A percentile compares a stretch with the other conserved stretches of the same genome.
Evolutionary conservation across 2,888 invertebrate species (phyloP).

Genomic region (Nomada goodeniana): DNA sequence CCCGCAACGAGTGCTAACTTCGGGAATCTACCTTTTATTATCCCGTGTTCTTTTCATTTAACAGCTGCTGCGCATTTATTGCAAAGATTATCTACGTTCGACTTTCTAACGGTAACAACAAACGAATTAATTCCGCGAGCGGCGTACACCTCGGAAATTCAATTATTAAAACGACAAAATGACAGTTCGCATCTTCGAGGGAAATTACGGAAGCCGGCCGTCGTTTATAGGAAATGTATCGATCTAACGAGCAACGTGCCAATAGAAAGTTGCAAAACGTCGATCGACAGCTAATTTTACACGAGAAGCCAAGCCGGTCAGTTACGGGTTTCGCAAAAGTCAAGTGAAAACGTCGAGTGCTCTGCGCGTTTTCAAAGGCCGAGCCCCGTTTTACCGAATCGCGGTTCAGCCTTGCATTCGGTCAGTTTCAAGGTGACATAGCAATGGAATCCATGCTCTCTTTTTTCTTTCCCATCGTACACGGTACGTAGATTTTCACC

Average conservation of each 20-base stretch:
- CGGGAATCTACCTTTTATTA: neutral
- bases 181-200: constrained; percentile 1
- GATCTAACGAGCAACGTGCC: constrained; percentile 43
- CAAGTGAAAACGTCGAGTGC: constrained; percentile 53
- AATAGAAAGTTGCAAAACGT: constrained; percentile 70
- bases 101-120: neutral
- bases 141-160: neutral
- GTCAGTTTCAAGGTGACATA: constrained; percentile 64
- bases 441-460: constrained; percentile 1
- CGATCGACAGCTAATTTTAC: constrained; percentile 60
- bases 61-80: neutral
- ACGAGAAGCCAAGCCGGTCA: constrained; percentile 38
- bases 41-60: neutral
- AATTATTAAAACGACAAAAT: neutral
- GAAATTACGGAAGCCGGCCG: constrained; percentile 34
- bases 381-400: constrained; percentile 60
- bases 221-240: constrained; percentile 40
- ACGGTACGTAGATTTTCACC: neutral
- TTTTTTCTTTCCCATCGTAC: neutral
- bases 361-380: constrained; percentile 49
- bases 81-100: neutral
- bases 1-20: neutral
- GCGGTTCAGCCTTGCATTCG: constrained; percentile 61
- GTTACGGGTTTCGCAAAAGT: constrained; percentile 57
- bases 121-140: neutral